Evolutionary conservation across 2,113 vertebrate genomes (phyloP).

Genomic region (Nothocercus nigrocapillus): DNA sequence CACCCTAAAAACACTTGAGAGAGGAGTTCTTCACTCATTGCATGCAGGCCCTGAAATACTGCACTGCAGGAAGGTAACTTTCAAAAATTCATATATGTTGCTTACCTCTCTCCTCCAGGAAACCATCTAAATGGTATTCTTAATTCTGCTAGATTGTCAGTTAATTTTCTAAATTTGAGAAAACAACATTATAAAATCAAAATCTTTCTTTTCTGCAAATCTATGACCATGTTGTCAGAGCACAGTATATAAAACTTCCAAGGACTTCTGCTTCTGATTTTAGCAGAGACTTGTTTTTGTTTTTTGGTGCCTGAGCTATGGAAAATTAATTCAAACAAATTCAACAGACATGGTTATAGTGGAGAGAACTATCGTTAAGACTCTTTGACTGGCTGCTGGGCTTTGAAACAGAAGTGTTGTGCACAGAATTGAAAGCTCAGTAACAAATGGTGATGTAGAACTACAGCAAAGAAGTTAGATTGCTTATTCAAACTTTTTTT

Average conservation of each 20-base stretch:
- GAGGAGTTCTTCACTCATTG: not conserved
- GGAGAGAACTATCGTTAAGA: not conserved
- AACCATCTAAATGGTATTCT: not conserved
- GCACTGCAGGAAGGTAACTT: not conserved
- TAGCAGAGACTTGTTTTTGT: not conserved
- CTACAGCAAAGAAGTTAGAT: not conserved
- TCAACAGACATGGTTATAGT: not conserved
- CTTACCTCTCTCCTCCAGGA: not conserved
- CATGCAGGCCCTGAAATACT: not conserved
- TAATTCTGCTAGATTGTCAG: not conserved
- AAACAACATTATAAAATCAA: not conserved
- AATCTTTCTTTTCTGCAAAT: not conserved
- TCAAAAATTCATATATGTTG: not conserved
- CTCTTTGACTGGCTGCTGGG: not conserved
- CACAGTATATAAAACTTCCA: not conserved
- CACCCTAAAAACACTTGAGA: not conserved
- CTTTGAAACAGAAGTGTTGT: not conserved
- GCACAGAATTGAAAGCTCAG: not conserved
- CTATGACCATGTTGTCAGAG: not conserved
- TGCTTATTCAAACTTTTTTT: not conserved
- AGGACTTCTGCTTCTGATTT: not conserved
- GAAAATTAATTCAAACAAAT: not conserved
- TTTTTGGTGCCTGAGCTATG: not conserved
- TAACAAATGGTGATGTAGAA: not conserved
- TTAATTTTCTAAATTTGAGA: not conserved